Evolutionary conservation across 2,113 vertebrate species (phyloP), one percentile per base, ranked within the genome.

Genomic region (Oryzias melastigma): DNA sequence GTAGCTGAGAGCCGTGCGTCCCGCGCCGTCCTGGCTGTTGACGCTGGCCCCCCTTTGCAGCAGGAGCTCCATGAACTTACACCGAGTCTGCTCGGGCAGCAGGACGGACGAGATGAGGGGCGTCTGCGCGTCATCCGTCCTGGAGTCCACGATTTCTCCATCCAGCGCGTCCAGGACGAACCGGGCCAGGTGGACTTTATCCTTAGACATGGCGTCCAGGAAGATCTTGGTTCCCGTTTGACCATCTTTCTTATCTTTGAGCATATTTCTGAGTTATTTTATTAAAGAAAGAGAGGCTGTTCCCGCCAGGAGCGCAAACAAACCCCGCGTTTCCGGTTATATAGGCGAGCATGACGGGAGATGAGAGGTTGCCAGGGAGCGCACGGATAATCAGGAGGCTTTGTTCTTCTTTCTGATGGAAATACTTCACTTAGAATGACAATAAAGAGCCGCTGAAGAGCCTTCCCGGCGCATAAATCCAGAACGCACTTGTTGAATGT

Each of bases 81-180:
- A 84, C 19, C 88, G 82, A 3, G 71, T 49, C 1, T 51, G 63
- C 0, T 90, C 85, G 0, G 86, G 85, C 1, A 91, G 71, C 35
- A 91, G 82, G n/a, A 87, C 54, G 0, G 89, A 85, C 0, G 77
- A 82, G 47, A 92, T 90, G 29, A 92, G 89, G 1, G 88, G 91
- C 1, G 91, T 91, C 62, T 82, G 85, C 1, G 84, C 84, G 17
- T 76, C 61, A 13, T 89, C 89, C 0, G 75, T 81, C 60, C 59
- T 71, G 1, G 83, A 88, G 57, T 93, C 85, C n/a, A 91, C 68
- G 1, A 91, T 91, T 47, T 89, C 79, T 1, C 87, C 89, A 48
- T 91, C 88, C 60, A 91, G 77, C 5, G 90, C 89, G 52, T 92
- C 91, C 19, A 92, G 71, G 10, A 91, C 79, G 47, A 91, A 92